Evolutionary conservation across 1,140 invertebrate species (phyloP), one percentile per base, ranked within the genome.

Genomic region (Lasaia peninsularis): DNA sequence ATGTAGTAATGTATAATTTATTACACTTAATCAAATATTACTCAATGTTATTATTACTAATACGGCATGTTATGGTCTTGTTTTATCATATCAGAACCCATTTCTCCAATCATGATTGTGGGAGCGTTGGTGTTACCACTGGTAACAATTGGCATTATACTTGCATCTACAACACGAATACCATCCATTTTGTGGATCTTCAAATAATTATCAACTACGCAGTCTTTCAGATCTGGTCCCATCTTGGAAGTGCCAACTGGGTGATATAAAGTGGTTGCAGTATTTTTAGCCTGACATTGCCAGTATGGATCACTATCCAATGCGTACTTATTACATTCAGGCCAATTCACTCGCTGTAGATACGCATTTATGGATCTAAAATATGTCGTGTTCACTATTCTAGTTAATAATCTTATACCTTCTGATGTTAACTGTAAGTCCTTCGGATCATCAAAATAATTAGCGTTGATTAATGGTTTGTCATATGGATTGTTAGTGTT

Each of bases 381-480:
- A 2, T 75, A 83, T 28, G 75, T 66, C 0, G 90, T 88, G 5
- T 90, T 66, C 0, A 83, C 68, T 51, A 91, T 61, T 55, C 78
- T 60, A 52, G 64, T 63, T 62, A 77, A 48, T 73, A 86, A 60
- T 76, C 79, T 48, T 75, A 76, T 48, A 91, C 94, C 63, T 92
- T 92, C 14, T 94, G 89, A 12, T 94, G 85, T 31, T 82, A 90
- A 1, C 88, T 91, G 5, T 20, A 94, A 88, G 72, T 96, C 95
- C 44, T 93, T 92, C 0, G 91, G 87, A 64, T 95, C 91, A 7
- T 91, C 92, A 44, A 96, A 89, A 75, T 96, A 97, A 65, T 94
- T 95, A 0, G 95, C 92, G 74, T 95, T 92, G 53, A 98, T 95
- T 12, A 93, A 72, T 0, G 97, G 97, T 48, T 93, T 63, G n/a